Evolutionary conservation across 1,140 invertebrate genomes (phyloP).

Genomic region (Temnothorax nylanderi): DNA sequence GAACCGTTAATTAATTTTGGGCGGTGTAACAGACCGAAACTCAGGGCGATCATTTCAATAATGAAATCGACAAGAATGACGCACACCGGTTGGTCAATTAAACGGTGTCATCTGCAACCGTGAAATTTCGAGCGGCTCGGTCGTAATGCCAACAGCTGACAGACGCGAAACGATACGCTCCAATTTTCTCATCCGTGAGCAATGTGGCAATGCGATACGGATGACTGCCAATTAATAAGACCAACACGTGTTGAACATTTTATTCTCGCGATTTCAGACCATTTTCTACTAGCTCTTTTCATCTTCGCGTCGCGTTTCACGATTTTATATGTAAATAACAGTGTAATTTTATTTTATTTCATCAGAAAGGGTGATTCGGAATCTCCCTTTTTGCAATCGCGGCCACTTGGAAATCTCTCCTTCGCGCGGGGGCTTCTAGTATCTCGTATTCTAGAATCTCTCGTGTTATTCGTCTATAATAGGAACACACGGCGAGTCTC

Average conservation of each 20-base stretch:
- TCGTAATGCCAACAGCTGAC: constrained; percentile 72
- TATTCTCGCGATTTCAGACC: background rate
- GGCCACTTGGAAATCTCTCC: background rate
- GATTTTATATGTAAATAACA: constrained; percentile 2
- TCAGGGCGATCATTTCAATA: constrained; percentile 36
- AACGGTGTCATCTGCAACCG: constrained; percentile 74
- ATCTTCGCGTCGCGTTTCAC: background rate
- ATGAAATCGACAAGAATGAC: constrained; percentile 60
- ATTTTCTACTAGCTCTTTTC: background rate
- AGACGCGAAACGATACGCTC: constrained; percentile 67
- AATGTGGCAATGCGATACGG: constrained; percentile 15
- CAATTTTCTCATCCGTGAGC: constrained; percentile 45
- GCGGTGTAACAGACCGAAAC: constrained; percentile 29
- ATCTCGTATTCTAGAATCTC: background rate
- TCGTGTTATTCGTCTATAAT: constrained; percentile 16
- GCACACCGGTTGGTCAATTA: constrained; percentile 62
- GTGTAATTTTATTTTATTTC: background rate
- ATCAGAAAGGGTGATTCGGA: background rate
- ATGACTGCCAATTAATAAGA: constrained; percentile 20
- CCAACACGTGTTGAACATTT: background rate
- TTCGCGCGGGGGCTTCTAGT: background rate
- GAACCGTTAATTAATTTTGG: constrained; percentile 66
- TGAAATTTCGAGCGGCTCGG: constrained; percentile 70
- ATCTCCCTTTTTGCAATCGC: background rate
- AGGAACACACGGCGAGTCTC: background rate